Evolutionary conservation across 1,140 invertebrate species (phyloP).

Genomic region (Metopolophium dirhodum): DNA sequence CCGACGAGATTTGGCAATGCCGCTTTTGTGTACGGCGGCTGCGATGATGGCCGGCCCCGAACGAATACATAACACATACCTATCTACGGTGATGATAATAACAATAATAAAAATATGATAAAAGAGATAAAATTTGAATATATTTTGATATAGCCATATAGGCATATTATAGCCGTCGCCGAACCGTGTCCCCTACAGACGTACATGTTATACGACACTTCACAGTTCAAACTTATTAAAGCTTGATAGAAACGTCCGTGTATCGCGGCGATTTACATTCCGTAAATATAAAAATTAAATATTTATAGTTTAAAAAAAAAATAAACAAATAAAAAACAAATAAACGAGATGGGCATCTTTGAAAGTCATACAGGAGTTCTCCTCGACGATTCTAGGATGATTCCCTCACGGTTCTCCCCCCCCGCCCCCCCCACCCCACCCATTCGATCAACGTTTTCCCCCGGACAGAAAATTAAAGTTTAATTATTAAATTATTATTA

Average conservation of each 20-base stretch:
- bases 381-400: no score
- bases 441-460: no score
- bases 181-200: not conserved
- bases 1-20: constrained; percentile 54
- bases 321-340: no score
- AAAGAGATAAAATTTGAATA: not conserved
- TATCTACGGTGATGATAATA: not conserved
- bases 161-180: no score
- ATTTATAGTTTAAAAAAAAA: no score
- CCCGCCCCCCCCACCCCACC: no score
- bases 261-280: not conserved
- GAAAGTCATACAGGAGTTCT: not conserved
- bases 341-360: not conserved
- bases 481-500: no score
- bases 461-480: no score
- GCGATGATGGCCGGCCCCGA: constrained; percentile 4
- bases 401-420: no score
- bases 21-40: constrained; percentile 27
- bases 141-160: not conserved
- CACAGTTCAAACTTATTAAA: not conserved
- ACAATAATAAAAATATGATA: not conserved
- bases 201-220: not conserved
- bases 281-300: not conserved
- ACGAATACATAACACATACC: not conserved
- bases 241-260: not conserved